Percentiles rank a stretch among this genome's conserved stretches.
phyloP scores from a whole-genome alignment of 2,888 invertebrate species.

The Strigamia transsilvanica region DNA sequence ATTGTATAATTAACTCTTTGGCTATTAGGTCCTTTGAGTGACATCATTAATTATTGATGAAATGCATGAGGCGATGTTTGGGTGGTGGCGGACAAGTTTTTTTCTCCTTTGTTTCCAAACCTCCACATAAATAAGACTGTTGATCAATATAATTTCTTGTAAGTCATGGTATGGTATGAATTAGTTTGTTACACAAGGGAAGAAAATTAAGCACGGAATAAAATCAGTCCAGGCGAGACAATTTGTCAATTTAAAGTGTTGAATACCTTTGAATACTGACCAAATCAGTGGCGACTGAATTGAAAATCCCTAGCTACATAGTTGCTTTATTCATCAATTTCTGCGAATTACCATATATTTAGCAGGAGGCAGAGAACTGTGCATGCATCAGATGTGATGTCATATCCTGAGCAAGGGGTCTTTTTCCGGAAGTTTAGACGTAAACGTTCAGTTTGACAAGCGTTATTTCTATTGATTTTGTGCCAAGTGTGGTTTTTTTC shows the following conservation, averaged over 20 bases:
- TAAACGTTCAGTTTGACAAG: conserved; percentile 36
- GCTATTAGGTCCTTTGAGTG: conserved; percentile 43
- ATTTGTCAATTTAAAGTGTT: conserved; percentile 33
- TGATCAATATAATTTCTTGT: conserved; percentile 2
- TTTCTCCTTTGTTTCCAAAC: background rate
- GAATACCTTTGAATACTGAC: conserved; percentile 25
- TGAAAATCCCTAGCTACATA: background rate
- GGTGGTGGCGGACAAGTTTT: conserved; percentile 3
- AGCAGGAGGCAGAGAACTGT: background rate
- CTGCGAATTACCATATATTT: conserved; percentile 36
- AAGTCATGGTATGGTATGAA: background rate
- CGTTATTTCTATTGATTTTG: conserved; percentile 35
- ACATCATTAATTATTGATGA: conserved; percentile 49
- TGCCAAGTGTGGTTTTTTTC: conserved; percentile 26
- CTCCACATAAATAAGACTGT: conserved; percentile 19
- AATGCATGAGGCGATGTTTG: conserved; percentile 31
- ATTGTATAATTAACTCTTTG: conserved; percentile 48
- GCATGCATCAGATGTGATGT: conserved; percentile 41
- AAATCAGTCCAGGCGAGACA: background rate
- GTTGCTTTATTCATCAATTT: conserved; percentile 45
- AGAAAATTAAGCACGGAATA: background rate
- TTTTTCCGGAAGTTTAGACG: conserved; percentile 39
- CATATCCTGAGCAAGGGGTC: conserved; percentile 20
- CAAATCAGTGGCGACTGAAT: conserved; percentile 24
- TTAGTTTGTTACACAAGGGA: background rate